A percentile compares a stretch with the other conserved stretches of the same genome.
phyloP scores from a whole-genome alignment of 1,140 invertebrate genomes.

The Gryllus bimaculatus region DNA sequence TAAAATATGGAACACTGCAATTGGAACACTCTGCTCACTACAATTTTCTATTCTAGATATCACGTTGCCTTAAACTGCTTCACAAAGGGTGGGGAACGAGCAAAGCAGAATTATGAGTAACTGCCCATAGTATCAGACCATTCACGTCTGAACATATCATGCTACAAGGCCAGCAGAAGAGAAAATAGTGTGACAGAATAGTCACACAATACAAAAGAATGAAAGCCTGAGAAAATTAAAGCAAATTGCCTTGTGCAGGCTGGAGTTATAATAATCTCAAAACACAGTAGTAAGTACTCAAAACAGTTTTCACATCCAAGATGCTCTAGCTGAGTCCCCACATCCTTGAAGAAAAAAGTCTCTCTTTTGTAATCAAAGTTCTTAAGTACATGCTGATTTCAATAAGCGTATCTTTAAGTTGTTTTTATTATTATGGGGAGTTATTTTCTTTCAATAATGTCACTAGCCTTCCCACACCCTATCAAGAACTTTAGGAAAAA shows the following conservation, averaged over 20 bases:
- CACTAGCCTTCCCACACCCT: constrained; percentile 2
- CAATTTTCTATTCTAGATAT: background rate
- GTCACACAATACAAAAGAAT: too few relatives aligned
- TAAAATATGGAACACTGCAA: background rate
- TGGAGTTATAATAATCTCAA: background rate
- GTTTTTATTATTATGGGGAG: background rate
- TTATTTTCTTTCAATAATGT: background rate
- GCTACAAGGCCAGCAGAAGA: too few relatives aligned
- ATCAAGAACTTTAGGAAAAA: background rate
- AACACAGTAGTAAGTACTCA: background rate
- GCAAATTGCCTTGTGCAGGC: too few relatives aligned
- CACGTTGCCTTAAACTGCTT: background rate
- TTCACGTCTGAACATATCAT: background rate
- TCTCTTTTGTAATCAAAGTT: background rate
- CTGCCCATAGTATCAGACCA: background rate
- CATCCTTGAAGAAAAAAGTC: background rate
- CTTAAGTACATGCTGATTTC: background rate
- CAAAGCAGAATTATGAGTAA: background rate
- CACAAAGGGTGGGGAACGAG: background rate
- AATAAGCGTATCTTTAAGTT: background rate
- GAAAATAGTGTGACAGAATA: too few relatives aligned
- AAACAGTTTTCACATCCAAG: background rate
- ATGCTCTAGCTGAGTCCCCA: background rate
- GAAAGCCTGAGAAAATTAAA: too few relatives aligned
- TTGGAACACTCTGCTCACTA: background rate